These are phyloP conservation scores for Drosophila nigricruria DNA, from an alignment of 2,888 invertebrate species.

Conservation along the genomic window DNA sequence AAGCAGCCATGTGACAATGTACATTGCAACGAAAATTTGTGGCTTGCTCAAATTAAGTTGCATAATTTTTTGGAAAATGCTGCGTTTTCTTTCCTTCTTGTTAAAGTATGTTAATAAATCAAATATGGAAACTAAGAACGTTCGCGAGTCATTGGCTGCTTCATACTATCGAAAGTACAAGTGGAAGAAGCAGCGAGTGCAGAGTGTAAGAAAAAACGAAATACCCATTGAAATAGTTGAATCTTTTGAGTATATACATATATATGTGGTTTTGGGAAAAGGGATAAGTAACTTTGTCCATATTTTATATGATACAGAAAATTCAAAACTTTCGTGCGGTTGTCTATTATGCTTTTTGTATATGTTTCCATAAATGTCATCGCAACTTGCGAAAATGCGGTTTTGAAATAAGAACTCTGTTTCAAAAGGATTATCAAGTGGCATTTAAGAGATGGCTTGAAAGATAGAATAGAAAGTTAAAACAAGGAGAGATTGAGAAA, in stretches of 20 bases:
- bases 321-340: neutral
- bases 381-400: neutral
- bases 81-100: constrained; percentile 28
- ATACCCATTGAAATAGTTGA: neutral
- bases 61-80: constrained; percentile 57
- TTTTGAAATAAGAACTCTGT: neutral
- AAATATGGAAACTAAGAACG: constrained; percentile 41
- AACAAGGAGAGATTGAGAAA: no score
- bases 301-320: neutral
- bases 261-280: neutral
- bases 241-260: neutral
- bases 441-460: neutral
- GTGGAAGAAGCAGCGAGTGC: neutral
- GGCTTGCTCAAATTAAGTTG: constrained; percentile 61
- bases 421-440: neutral
- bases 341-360: neutral
- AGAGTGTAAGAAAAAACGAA: neutral
- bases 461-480: no score
- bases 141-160: constrained; percentile 36
- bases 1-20: constrained; percentile 54
- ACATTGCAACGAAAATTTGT: constrained; percentile 67
- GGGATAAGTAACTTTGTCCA: neutral
- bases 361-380: neutral
- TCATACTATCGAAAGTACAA: constrained; percentile 7
- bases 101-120: constrained; percentile 58